Percentiles rank a stretch among this genome's conserved stretches.
These are phyloP conservation scores for Palloptera scutellata DNA, from an alignment of 2,888 invertebrate genomes.

Conservation along the genomic window DNA sequence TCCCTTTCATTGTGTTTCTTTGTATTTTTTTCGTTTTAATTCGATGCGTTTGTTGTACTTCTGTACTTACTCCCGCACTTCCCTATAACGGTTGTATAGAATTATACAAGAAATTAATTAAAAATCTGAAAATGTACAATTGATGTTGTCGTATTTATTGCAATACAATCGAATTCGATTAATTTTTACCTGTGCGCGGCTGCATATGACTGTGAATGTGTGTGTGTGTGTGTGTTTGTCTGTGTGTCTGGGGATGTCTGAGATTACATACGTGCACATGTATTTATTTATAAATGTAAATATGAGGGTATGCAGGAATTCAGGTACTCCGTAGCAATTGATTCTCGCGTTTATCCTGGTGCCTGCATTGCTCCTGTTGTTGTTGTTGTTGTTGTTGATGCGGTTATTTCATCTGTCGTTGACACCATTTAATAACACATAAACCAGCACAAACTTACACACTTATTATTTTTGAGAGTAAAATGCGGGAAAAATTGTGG, in stretches of 20 bases:
- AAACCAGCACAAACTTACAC: constrained; percentile 51
- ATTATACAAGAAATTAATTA: constrained; percentile 32
- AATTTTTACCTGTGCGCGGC: background rate
- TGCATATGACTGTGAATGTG: constrained; percentile 7
- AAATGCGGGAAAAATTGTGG: no score
- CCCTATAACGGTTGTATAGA: background rate
- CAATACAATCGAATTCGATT: no score
- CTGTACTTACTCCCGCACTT: no score
- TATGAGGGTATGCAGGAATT: no score
- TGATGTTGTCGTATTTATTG: background rate
- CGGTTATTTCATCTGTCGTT: constrained; percentile 39
- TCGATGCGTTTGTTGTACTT: no score
- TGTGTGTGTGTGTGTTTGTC: constrained; percentile 4
- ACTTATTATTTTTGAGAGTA: constrained; percentile 17
- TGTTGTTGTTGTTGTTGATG: constrained; percentile 35
- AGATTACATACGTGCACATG: background rate
- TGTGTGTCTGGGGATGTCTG: background rate
- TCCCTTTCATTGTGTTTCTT: no score
- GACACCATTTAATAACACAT: constrained; percentile 50
- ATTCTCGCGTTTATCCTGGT: no score
- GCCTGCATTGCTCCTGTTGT: background rate
- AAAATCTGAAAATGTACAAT: constrained; percentile 24
- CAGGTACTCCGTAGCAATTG: no score
- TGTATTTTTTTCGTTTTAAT: no score
- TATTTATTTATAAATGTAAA: no score